These are phyloP conservation scores for Watsonalla cultraria DNA, from an alignment of 2,888 invertebrate genomes.

Conservation along the genomic window DNA sequence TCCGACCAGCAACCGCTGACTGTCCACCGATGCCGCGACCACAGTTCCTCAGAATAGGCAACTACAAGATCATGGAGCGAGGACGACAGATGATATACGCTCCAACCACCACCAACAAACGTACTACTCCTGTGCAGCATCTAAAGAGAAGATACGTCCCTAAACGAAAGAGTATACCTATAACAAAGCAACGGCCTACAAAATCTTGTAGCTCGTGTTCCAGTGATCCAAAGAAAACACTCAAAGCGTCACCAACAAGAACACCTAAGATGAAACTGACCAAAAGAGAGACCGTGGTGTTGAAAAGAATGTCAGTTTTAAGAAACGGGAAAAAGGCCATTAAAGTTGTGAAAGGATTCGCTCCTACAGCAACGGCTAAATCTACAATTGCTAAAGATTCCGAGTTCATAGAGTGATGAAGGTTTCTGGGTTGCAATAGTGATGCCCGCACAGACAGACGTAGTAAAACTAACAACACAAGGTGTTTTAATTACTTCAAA, in stretches of 20 bases:
- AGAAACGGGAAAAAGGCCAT: conserved; percentile 33
- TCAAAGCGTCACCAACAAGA: background rate
- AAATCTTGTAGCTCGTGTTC: too few relatives aligned
- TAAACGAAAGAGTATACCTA: background rate
- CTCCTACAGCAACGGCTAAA: conserved; percentile 5
- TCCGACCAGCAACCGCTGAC: background rate
- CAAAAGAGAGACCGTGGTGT: conserved; percentile 15
- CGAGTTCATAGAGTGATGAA: conserved; percentile 30
- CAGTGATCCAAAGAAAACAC: background rate
- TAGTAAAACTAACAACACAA: background rate
- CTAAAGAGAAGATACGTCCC: background rate
- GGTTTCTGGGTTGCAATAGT: background rate
- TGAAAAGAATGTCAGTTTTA: conserved; percentile 28
- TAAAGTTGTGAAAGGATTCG: conserved; percentile 35
- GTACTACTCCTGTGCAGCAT: background rate
- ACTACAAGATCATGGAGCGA: background rate
- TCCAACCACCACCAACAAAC: background rate
- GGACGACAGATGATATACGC: background rate
- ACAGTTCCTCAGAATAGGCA: background rate
- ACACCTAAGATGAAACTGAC: conserved; percentile 6
- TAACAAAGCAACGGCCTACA: background rate
- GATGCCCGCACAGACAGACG: too few relatives aligned
- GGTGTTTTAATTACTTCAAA: too few relatives aligned
- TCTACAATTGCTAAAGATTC: conserved; percentile 19
- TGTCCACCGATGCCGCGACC: background rate